Conservation (phyloP, 2,797 vertebrate genomes). For the Chrysocyon brachyurus region DNA sequence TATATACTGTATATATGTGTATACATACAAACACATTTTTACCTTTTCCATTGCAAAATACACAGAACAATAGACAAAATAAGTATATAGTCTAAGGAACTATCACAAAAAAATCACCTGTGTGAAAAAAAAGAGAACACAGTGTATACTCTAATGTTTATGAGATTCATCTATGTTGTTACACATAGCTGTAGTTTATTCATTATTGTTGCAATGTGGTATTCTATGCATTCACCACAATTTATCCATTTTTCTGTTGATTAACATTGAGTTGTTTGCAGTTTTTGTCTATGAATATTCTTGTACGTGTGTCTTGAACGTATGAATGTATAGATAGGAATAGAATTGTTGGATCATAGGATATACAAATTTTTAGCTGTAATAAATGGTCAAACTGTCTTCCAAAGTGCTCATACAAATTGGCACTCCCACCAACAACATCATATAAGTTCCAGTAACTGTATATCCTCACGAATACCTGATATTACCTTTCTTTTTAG, state of each 20-base stretch:
- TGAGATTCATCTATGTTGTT: background rate
- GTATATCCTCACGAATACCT: background rate
- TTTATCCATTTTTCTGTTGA: constrained; percentile 37
- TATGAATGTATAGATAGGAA: background rate
- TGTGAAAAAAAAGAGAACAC: background rate
- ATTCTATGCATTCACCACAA: background rate
- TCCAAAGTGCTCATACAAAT: constrained; percentile 14
- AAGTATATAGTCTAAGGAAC: background rate
- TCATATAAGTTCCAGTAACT: constrained; percentile 42
- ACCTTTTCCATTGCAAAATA: constrained; percentile 19
- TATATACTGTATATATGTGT: background rate
- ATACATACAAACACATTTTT: background rate
- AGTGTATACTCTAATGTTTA: background rate
- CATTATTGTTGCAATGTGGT: constrained; percentile 2
- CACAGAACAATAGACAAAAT: background rate
- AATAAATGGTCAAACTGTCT: background rate
- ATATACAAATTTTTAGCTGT: constrained; percentile 40
- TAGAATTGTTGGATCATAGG: background rate
- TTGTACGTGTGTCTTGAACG: background rate
- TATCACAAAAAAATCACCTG: background rate
- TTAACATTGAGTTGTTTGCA: background rate
- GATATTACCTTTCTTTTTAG: background rate
- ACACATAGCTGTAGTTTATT: background rate
- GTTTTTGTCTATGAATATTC: background rate
- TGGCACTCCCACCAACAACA: background rate